These are phyloP conservation scores for Syngnathus scovelli DNA, from an alignment of 2,113 vertebrate species.

Conservation along the genomic window DNA sequence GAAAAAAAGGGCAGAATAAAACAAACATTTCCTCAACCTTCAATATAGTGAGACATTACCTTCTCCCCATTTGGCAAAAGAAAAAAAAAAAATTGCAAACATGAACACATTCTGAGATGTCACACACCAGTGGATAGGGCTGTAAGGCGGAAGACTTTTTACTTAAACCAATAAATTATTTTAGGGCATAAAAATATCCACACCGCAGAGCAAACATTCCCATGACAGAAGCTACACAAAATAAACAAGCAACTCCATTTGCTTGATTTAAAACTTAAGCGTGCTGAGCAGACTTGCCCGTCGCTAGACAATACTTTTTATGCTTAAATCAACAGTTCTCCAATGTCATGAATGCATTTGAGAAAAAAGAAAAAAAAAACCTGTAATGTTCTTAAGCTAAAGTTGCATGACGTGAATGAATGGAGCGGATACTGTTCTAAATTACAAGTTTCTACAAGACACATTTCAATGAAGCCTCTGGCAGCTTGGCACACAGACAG, in stretches of 20 bases:
- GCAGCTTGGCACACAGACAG: constrained; percentile 52
- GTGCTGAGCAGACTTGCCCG: constrained; percentile 52
- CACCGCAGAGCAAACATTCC: constrained; percentile 25
- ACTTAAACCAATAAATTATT: constrained; percentile 3
- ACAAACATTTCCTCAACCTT: neutral
- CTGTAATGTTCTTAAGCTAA: constrained; percentile 56
- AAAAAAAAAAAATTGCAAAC: no score
- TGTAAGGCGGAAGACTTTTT: no score
- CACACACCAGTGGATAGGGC: no score
- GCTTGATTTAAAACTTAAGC: constrained; percentile 35
- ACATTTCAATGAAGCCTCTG: constrained; percentile 47
- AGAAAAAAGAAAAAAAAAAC: constrained; percentile 29
- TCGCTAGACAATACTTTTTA: constrained; percentile 49
- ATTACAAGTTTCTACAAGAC: constrained; percentile 66
- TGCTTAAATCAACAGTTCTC: constrained; percentile 62
- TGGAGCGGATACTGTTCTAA: constrained; percentile 53
- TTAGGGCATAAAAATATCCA: constrained; percentile 7
- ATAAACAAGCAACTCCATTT: constrained; percentile 47
- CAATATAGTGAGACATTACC: no score
- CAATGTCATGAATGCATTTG: constrained; percentile 49
- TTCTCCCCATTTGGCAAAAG: no score
- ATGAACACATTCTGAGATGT: no score
- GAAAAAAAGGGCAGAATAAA: constrained; percentile 6
- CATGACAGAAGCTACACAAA: constrained; percentile 33
- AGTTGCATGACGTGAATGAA: constrained; percentile 44